Percentiles rank a stretch among this genome's conserved stretches.
Conservation (phyloP, 2,797 vertebrate genomes). For the Coccyzus lansbergi region DNA sequence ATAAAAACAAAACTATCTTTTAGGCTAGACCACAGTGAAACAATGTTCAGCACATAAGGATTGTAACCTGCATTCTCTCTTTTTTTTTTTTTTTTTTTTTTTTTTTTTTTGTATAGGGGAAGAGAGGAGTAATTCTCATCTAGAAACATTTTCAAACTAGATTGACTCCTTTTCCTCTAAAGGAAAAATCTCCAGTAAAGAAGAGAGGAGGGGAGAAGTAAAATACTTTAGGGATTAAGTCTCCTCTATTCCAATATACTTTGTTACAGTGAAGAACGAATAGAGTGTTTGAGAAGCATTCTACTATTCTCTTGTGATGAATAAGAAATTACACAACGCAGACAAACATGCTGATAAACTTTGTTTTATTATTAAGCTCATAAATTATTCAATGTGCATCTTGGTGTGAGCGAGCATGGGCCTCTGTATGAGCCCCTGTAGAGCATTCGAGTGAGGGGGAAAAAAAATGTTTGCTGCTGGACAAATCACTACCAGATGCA, state of each 20-base stretch:
- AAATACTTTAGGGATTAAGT: not conserved
- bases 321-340: slow-evolving; percentile 40
- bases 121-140: not conserved
- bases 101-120: too few relatives aligned
- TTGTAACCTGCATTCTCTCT: not conserved
- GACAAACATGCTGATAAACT: slow-evolving; percentile 61
- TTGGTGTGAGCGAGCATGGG: slow-evolving; percentile 45
- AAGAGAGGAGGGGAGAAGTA: not conserved
- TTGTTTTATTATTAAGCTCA: slow-evolving; percentile 70
- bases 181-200: not conserved
- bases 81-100: too few relatives aligned
- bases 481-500: slow-evolving; percentile 79
- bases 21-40: not conserved
- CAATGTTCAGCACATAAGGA: not conserved
- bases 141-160: not conserved
- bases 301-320: slow-evolving; percentile 29
- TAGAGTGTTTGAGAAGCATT: not conserved
- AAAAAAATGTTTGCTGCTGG: slow-evolving; percentile 66
- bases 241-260: slow-evolving; percentile 2
- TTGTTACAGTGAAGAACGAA: not conserved
- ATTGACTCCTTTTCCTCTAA: not conserved
- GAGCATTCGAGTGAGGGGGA: slow-evolving; percentile 52
- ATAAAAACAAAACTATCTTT: not conserved
- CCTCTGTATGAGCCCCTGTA: slow-evolving; percentile 60
- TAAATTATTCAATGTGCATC: slow-evolving; percentile 57